Evolutionary conservation across 2,797 vertebrate genomes (phyloP).

Genomic region (Sebastes taczanowskii): DNA sequence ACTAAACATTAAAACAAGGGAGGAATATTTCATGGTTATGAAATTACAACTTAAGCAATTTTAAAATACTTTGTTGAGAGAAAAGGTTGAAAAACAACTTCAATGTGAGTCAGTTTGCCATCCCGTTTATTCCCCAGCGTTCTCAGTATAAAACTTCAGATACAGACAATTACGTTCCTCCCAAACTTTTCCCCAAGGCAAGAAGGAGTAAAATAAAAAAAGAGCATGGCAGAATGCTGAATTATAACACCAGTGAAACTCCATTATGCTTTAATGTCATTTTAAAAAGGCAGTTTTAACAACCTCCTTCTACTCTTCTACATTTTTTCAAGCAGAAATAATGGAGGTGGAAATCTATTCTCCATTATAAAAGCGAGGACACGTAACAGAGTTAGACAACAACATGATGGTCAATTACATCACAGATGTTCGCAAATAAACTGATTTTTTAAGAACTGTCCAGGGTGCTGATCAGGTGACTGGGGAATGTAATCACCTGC

Average conservation of each 20-base stretch:
- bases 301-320: not conserved
- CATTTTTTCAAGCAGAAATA: slow-evolving; percentile 38
- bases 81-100: not conserved
- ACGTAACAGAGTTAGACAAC: slow-evolving; percentile 13
- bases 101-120: not conserved
- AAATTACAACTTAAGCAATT: not conserved
- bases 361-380: slow-evolving; percentile 8
- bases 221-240: not conserved
- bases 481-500: not conserved
- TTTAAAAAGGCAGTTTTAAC: slow-evolving; percentile 34
- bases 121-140: not conserved
- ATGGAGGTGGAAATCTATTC: slow-evolving; percentile 11
- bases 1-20: not conserved
- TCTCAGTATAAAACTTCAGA: slow-evolving; percentile 14
- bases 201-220: not conserved
- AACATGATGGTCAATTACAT: slow-evolving; percentile 9
- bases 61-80: not conserved
- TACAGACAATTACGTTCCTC: slow-evolving; percentile 11
- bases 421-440: slow-evolving; percentile 5
- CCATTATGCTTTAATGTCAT: slow-evolving; percentile 41
- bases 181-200: slow-evolving; percentile 26
- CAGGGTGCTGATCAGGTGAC: slow-evolving; percentile 14
- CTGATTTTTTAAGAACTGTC: slow-evolving; percentile 15
- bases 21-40: not conserved
- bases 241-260: slow-evolving; percentile 25